phyloP scores from a whole-genome alignment of 1,140 invertebrate species.

The Drosophila parabipectinata region DNA sequence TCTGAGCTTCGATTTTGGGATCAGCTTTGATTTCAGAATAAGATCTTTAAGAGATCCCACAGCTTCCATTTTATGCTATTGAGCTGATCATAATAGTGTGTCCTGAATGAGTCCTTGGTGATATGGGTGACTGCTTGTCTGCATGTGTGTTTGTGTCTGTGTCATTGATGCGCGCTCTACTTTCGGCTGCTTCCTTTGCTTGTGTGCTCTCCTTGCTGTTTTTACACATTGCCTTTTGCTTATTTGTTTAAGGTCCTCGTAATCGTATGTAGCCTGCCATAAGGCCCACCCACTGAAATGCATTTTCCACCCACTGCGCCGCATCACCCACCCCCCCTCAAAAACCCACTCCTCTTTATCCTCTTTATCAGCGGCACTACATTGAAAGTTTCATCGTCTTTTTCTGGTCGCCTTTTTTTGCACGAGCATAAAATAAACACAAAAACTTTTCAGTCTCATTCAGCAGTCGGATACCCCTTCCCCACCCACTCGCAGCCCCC shows the following conservation, averaged over 20 bases:
- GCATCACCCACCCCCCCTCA: not conserved
- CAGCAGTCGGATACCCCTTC: constrained; percentile 32
- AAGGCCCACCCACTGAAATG: constrained; percentile 40
- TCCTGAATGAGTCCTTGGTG: constrained; percentile 30
- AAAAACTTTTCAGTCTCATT: constrained; percentile 77
- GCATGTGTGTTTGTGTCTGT: constrained; percentile 34
- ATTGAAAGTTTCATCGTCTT: constrained; percentile 53
- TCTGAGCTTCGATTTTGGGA: not conserved
- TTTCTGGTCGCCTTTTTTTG: constrained; percentile 34
- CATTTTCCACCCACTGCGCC: constrained; percentile 17
- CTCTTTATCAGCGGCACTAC: constrained; percentile 42
- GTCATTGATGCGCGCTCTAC: constrained; percentile 60
- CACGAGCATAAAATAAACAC: constrained; percentile 72
- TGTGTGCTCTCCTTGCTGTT: constrained; percentile 55
- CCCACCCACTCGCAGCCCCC: not conserved
- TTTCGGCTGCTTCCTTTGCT: constrained; percentile 70
- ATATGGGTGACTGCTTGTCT: constrained; percentile 1
- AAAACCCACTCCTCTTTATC: constrained; percentile 6
- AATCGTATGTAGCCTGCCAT: constrained; percentile 47
- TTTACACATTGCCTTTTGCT: constrained; percentile 57
- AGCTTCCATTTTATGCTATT: not conserved
- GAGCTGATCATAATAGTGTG: constrained; percentile 6
- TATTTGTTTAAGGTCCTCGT: constrained; percentile 71
- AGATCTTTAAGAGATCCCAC: not conserved
- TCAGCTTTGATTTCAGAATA: not conserved